A percentile compares a stretch with the other conserved stretches of the same genome.
These are phyloP conservation scores for Macrotus californicus DNA, from an alignment of 2,113 vertebrate genomes.

Conservation along the genomic window DNA sequence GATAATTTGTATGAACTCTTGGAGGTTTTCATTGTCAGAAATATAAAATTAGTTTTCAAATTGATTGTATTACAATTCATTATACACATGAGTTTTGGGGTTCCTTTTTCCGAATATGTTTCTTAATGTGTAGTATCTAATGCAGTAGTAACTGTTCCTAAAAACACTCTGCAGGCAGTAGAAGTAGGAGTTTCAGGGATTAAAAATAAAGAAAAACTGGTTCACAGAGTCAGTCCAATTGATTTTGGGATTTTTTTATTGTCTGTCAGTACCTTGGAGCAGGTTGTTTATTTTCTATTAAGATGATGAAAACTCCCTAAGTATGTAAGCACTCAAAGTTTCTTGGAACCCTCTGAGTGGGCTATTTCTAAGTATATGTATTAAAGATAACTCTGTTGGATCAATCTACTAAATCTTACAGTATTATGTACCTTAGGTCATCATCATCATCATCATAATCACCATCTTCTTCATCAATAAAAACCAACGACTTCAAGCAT, in stretches of 20 bases:
- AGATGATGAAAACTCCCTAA: not conserved
- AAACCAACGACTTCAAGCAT: not conserved
- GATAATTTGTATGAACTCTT: not conserved
- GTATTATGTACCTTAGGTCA: not conserved
- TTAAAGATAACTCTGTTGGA: not conserved
- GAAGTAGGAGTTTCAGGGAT: not conserved
- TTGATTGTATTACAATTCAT: not conserved
- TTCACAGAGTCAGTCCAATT: not conserved
- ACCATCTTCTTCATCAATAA: not conserved
- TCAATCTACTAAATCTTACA: not conserved
- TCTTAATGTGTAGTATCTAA: not conserved
- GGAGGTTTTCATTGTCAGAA: not conserved
- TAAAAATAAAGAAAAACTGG: not conserved
- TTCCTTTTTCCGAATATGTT: not conserved
- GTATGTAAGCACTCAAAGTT: not conserved
- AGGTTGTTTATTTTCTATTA: not conserved
- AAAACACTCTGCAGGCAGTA: not conserved
- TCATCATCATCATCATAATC: not conserved
- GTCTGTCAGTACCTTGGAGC: not conserved
- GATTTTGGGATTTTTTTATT: not conserved
- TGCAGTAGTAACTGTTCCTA: not conserved
- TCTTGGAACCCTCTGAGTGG: not conserved
- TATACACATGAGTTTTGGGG: not conserved
- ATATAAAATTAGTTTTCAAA: not conserved
- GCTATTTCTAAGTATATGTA: not conserved